Evolutionary conservation across 2,888 invertebrate species (phyloP).

Genomic region (Dynastes tityus): DNA sequence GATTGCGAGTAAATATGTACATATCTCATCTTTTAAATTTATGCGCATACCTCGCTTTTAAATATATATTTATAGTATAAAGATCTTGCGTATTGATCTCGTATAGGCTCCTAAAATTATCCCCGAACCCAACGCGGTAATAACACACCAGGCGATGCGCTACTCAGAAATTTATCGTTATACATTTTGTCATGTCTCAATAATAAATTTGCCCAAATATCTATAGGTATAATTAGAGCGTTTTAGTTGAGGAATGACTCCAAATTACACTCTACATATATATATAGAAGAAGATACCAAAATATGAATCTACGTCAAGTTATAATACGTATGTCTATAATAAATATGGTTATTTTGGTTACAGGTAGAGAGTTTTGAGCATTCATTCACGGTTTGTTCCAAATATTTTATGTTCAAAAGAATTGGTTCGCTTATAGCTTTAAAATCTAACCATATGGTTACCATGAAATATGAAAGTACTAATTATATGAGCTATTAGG

Average conservation of each 20-base stretch:
- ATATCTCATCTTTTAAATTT: conserved; percentile 17
- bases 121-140: conserved; percentile 22
- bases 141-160: conserved; percentile 22
- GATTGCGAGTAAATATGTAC: too few relatives aligned
- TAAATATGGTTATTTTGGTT: too few relatives aligned
- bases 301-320: too few relatives aligned
- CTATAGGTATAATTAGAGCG: conserved; percentile 45
- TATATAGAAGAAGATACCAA: too few relatives aligned
- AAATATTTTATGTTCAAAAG: too few relatives aligned
- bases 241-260: conserved; percentile 44
- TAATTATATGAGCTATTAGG: too few relatives aligned
- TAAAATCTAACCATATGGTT: too few relatives aligned
- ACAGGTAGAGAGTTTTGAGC: too few relatives aligned
- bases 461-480: too few relatives aligned
- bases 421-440: too few relatives aligned
- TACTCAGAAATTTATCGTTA: conserved; percentile 40
- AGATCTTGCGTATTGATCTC: conserved; percentile 29
- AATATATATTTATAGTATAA: conserved; percentile 32
- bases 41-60: conserved; percentile 10
- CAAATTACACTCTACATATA: conserved; percentile 30
- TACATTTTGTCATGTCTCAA: conserved; percentile 42
- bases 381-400: too few relatives aligned
- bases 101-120: conserved; percentile 28
- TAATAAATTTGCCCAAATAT: conserved; percentile 45
- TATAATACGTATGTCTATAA: too few relatives aligned